A percentile compares a stretch with the other conserved stretches of the same genome.
Conservation (phyloP, 2,113 vertebrate species). For the Galemys pyrenaicus region DNA sequence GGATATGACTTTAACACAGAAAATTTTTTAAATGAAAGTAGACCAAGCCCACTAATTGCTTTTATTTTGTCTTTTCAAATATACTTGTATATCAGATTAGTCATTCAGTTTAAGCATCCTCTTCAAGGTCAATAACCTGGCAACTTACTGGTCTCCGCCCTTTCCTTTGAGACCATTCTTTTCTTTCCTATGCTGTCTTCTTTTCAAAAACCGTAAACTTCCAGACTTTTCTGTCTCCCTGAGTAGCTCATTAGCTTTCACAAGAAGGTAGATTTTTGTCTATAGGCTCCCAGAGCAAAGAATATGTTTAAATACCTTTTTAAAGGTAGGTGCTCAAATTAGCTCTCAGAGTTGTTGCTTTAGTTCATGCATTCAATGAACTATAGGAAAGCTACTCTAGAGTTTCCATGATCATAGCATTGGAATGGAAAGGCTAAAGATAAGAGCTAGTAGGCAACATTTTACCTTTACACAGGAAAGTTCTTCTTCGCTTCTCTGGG, state of each 20-base stretch:
- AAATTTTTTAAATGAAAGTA: constrained; percentile 32
- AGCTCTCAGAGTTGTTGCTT: not conserved
- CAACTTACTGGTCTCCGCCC: not conserved
- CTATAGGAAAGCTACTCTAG: not conserved
- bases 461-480: not conserved
- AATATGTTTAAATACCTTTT: not conserved
- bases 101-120: not conserved
- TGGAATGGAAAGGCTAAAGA: not conserved
- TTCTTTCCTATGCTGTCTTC: not conserved
- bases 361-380: not conserved
- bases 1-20: not conserved
- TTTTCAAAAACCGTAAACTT: not conserved
- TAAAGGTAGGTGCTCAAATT: not conserved
- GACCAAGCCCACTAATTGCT: not conserved
- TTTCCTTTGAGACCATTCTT: not conserved
- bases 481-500: not conserved
- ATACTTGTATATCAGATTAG: not conserved
- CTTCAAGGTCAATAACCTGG: not conserved
- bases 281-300: not conserved
- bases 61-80: not conserved
- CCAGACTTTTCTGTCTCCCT: not conserved
- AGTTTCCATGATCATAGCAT: not conserved
- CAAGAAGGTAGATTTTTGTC: not conserved
- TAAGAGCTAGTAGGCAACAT: not conserved
- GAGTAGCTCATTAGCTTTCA: not conserved